Base-by-base conservation (phyloP, 2,797 vertebrate genomes). In the Coreius guichenoti region DNA sequence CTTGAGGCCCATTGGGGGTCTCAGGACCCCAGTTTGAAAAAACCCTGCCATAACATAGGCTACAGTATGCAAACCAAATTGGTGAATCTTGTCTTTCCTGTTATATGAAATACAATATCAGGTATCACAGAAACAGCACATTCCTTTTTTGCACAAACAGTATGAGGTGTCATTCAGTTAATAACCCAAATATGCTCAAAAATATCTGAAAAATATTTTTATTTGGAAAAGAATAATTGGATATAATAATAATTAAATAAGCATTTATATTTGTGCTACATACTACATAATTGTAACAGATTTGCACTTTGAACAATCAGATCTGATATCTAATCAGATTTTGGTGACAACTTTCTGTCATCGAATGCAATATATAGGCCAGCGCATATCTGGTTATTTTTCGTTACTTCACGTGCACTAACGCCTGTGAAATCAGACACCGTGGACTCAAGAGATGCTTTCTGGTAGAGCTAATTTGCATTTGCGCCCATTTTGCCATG, bases 391-490 rank as follows among this genome's bases (percentile, higher is more conserved):
- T 39, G 39, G 1, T 43, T 43, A 43, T 43, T 43, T 43, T 43
- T 43, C 39, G 2, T 43, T 43, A 43, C 39, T 43, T 43, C 39
- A 43, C 39, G 8, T 43, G 21, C 56, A 36, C 11, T 7, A 58
- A 39, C 9, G 31, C 31, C 63, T 31, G 51, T 77, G 33, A 39
- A 77, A 26, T 17, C 63, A 31, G 63, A 65, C 29, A 65, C 63
- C 29, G 29, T 31, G 16, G 14, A 9, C 63, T 65, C 63, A 31
- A 65, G 29, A 8, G 16, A 65, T 17, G 26, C 61, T 65, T 58
- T 63, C 56, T 73, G 6, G 36, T n/a, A 31, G 49, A n/a, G 21
- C 43, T 72, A 3, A 67, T 83, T 67, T 83, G 81, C 82, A 77
- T 83, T 54, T 6, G 29, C 43, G 47, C 3, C 19, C 36, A 63